These are phyloP conservation scores for Amphipoea oculea DNA, from an alignment of 2,888 invertebrate genomes.

Conservation along the genomic window DNA sequence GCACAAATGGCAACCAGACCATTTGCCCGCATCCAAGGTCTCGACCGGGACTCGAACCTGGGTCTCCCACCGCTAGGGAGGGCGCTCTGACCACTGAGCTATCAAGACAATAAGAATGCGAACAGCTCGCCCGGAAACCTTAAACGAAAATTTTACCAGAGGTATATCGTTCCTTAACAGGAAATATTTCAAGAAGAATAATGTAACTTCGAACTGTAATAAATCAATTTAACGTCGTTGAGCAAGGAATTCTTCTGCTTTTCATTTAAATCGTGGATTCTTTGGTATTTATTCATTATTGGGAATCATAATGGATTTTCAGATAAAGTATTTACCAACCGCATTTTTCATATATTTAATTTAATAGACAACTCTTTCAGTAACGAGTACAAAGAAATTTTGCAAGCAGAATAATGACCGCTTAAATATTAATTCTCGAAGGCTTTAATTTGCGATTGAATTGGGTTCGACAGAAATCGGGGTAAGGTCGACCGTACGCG, in stretches of 20 bases:
- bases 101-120: constrained; percentile 88
- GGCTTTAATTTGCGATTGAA: constrained; percentile 78
- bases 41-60: constrained; percentile 90
- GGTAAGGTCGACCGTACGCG: constrained; percentile 80
- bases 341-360: constrained; percentile 70
- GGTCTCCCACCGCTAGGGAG: constrained; percentile 84
- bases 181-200: constrained; percentile 37
- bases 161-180: constrained; percentile 24
- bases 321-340: constrained; percentile 64
- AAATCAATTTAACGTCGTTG: constrained; percentile 47
- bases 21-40: constrained; percentile 83
- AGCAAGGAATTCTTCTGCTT: constrained; percentile 38
- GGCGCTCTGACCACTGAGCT: constrained; percentile 90
- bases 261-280: constrained; percentile 43
- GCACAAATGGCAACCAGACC: constrained; percentile 67
- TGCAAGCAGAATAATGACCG: constrained; percentile 73
- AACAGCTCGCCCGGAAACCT: constrained; percentile 73
- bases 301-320: constrained; percentile 1
- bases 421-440: constrained; percentile 72
- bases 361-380: constrained; percentile 24
- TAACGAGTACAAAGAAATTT: constrained; percentile 26
- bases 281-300: constrained; percentile 24
- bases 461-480: constrained; percentile 77
- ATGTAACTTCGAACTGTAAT: constrained; percentile 48
- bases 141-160: constrained; percentile 32